Conservation (phyloP, 1,140 invertebrate genomes). For the Drosophila micromelanica region DNA sequence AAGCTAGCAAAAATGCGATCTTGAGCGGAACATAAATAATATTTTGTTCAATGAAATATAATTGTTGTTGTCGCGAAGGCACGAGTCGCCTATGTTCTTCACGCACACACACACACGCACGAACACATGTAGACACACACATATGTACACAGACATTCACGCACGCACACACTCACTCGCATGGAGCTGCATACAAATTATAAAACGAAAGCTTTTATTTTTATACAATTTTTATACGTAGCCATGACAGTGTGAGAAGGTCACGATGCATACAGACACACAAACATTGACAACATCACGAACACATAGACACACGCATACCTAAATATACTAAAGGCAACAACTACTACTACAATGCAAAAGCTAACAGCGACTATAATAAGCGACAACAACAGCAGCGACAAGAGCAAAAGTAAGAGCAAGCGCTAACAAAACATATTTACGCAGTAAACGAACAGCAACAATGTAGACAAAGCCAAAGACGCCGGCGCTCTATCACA, state of each 20-base stretch:
- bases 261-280: slow-evolving; percentile 62
- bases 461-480: slow-evolving; percentile 61
- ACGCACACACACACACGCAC: slow-evolving; percentile 48
- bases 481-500: slow-evolving; percentile 65
- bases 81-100: slow-evolving; percentile 78
- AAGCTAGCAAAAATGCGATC: slow-evolving; percentile 59
- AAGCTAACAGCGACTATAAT: slow-evolving; percentile 35
- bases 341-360: slow-evolving; percentile 53
- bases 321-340: slow-evolving; percentile 14
- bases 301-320: slow-evolving; percentile 26
- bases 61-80: slow-evolving; percentile 58
- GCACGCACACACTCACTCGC: slow-evolving; percentile 43
- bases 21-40: slow-evolving; percentile 80
- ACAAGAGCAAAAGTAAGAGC: slow-evolving; percentile 25
- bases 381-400: slow-evolving; percentile 12
- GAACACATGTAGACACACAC: slow-evolving; percentile 50
- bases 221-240: slow-evolving; percentile 75
- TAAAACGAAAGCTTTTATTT: slow-evolving; percentile 81
- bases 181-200: slow-evolving; percentile 80
- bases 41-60: slow-evolving; percentile 78
- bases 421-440: slow-evolving; percentile 45
- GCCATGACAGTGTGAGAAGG: slow-evolving; percentile 84
- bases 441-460: slow-evolving; percentile 65
- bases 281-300: slow-evolving; percentile 14
- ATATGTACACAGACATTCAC: slow-evolving; percentile 8